phyloP scores from a whole-genome alignment of 2,797 vertebrate species.

The Chelonia mydas region DNA sequence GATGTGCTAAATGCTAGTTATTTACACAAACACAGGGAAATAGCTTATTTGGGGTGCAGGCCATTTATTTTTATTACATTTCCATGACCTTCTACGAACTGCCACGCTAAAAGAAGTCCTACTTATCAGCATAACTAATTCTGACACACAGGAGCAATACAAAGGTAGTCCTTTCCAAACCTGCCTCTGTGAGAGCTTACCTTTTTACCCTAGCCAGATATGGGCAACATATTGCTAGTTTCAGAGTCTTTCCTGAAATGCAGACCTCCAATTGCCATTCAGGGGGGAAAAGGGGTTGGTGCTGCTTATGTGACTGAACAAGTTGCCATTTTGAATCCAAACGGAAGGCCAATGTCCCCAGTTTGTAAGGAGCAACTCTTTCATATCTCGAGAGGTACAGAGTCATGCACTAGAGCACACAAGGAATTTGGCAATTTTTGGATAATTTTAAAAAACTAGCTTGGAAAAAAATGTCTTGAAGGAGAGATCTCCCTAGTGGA shows the following conservation, averaged over 20 bases:
- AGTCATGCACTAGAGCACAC: neutral
- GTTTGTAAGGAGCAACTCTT: neutral
- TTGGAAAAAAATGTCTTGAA: neutral
- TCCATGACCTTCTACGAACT: constrained; percentile 54
- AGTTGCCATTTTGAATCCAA: neutral
- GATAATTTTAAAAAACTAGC: neutral
- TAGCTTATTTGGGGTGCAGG: constrained; percentile 63
- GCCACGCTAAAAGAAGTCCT: constrained; percentile 42
- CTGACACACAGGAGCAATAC: constrained; percentile 29
- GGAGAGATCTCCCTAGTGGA: neutral
- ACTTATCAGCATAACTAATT: constrained; percentile 62
- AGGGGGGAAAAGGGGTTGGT: neutral
- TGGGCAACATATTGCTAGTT: constrained; percentile 17
- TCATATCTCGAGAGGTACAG: neutral
- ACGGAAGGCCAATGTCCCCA: neutral
- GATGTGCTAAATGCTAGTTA: neutral
- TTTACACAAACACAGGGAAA: neutral
- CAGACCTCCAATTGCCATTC: neutral
- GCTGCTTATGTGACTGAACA: neutral
- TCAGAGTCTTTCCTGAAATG: neutral
- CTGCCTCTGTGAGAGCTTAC: constrained; percentile 37
- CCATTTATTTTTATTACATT: constrained; percentile 19
- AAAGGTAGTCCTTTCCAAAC: constrained; percentile 62
- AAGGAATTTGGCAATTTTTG: neutral
- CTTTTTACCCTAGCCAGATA: constrained; percentile 7